Evolutionary conservation across 2,113 vertebrate species (phyloP), one percentile per base, ranked within the genome.

Genomic region (Salvelinus namaycush): DNA sequence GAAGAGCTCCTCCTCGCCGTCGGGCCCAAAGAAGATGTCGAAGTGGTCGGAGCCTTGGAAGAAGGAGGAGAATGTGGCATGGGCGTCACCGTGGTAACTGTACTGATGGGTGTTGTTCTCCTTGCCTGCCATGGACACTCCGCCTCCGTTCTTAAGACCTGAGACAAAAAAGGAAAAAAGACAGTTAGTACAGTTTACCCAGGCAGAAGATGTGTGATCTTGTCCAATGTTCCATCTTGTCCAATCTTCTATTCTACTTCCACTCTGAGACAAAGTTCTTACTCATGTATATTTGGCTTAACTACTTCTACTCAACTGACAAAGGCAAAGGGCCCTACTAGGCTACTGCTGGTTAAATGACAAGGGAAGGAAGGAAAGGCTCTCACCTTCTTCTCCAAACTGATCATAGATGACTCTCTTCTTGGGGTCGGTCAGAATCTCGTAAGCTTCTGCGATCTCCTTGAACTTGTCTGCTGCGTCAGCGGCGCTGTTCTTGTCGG

Each of bases 391-490:
- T 77, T 98, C 97, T 73, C 96, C 97, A 1, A 95, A 98, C 79
- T 98, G 97, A 88, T 99, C 97, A 0, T 98, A 99, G 14, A 97
- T 89, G 0, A 92, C 93, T 75, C 95, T 94, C 87, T 98, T 99
- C 83, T 96, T 95, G 76, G 97, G 95, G 90, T 99, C 97, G 0
- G 94, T 96, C 81, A 99, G 91, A 81, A 99, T 93, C 0, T 99
- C 97, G 0, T 99, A 97, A 81, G 97, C 97, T 83, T 98, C 97
- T 0, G 96, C 97, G 0, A 99, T 97, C 88, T 99, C 96, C 82
- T 99, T 99, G 92, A 99, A 99, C 87, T 93, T 97, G 86, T 99
- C 98, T 87, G 97, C 97, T 0, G 98, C 97, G 0, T 91, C 96
- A 2, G 96, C 95, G 0, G 99, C 97, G 77, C 97, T 95, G 91